Evolutionary conservation across 2,797 vertebrate species (phyloP).

Genomic region (Allobates femoralis): DNA sequence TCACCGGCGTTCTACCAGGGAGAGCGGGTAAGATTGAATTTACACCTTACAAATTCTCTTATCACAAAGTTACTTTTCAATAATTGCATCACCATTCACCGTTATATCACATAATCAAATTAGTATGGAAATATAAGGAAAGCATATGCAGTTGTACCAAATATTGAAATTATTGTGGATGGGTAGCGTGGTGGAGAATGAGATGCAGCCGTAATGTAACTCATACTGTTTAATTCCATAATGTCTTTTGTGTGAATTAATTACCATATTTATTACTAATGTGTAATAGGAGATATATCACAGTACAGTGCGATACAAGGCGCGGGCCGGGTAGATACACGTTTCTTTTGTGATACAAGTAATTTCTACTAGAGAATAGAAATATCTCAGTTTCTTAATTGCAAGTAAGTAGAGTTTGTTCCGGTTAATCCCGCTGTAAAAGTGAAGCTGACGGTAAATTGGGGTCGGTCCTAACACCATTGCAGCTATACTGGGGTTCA

Average conservation of each 20-base stretch:
- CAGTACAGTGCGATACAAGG: constrained; percentile 1
- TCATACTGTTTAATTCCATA: constrained; percentile 74
- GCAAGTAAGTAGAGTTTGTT: background rate
- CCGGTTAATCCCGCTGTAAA: background rate
- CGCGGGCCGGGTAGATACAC: background rate
- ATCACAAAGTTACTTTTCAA: constrained; percentile 84
- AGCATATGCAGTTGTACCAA: constrained; percentile 81
- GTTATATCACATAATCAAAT: constrained; percentile 82
- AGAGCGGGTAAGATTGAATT: constrained; percentile 75
- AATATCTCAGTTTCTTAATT: constrained; percentile 8
- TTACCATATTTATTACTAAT: constrained; percentile 77
- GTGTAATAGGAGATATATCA: constrained; percentile 72
- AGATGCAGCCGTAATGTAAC: constrained; percentile 71
- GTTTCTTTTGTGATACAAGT: constrained; percentile 36
- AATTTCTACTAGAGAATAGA: background rate
- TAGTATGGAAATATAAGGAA: constrained; percentile 78
- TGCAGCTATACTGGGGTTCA: too few relatives aligned
- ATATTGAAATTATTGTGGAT: constrained; percentile 76
- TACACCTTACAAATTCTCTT: constrained; percentile 79
- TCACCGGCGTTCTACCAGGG: constrained; percentile 70
- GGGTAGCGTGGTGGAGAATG: constrained; percentile 68
- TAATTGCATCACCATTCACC: constrained; percentile 80
- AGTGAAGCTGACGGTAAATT: background rate
- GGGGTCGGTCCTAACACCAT: too few relatives aligned
- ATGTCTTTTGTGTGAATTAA: constrained; percentile 82